Base-by-base conservation (phyloP, 2,888 invertebrate species). In the Trisateles emortualis region DNA sequence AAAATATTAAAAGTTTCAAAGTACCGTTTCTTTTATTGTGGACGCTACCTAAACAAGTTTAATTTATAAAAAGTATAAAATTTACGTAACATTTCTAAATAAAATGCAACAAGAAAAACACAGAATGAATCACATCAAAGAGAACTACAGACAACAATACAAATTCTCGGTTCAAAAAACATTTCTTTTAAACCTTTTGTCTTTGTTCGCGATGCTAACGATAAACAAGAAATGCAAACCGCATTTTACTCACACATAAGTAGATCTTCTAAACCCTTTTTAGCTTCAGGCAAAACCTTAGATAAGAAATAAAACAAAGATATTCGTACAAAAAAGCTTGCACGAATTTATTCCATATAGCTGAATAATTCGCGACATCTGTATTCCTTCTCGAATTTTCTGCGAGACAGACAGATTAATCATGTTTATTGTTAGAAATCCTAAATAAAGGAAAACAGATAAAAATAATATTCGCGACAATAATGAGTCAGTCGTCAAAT, bases 271-370 rank as follows among this genome's bases (percentile, higher is more conserved):
- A 16, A n/a, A 8, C 10, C 22, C 24, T 10, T 19, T 36, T 36
- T 44, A 11, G n/a, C 35, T 24, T 3, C n/a, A 35, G 35, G 35
- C 44, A 44, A 8, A 44, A 44, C 24, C 22, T 9, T 35, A 44
- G 44, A 44, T 44, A 44, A 44, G 43, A 32, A 35, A 44, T 44
- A 44, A 42, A 26, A 42, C 22, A 30, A 26, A 6, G 14, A 29
- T n/a, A 29, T 5, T n/a, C n/a, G n/a, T 14, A 29, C 29, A 40
- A 30, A 42, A 42, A 26, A 42, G 8, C 17, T 42, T 29, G 42
- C 17, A 26, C 2, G 19, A 19, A 19, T 26, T 26, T 8, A 3
- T 26, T 26, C 1, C 8, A 19, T 26, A 26, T 26, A 1, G 8
- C 26, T 26, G 26, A 2, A 22, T 3, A 22, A 22, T 22, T 26